Conservation (phyloP, 2,113 vertebrate species). For the Riparia riparia region DNA sequence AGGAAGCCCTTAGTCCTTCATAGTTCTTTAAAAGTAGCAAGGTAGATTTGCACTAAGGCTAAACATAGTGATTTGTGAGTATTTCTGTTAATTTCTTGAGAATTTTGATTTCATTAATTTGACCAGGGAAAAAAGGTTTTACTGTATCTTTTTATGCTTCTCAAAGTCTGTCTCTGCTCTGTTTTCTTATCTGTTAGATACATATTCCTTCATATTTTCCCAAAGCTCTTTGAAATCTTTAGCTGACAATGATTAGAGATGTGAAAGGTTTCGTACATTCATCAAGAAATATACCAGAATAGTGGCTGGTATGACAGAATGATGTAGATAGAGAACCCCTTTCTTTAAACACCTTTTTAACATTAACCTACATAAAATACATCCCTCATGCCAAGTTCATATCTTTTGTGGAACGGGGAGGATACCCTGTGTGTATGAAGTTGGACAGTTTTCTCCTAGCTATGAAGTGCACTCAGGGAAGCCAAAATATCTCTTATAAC, state of each 20-base stretch:
- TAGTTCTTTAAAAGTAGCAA: neutral
- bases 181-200: neutral
- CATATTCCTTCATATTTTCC: neutral
- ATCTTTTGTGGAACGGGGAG: neutral
- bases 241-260: neutral
- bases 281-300: neutral
- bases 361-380: rapidly evolving
- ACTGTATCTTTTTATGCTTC: neutral
- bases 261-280: neutral
- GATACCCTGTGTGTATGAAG: neutral
- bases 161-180: neutral
- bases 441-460: neutral
- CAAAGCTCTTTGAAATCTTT: neutral
- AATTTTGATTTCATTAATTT: neutral
- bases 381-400: neutral
- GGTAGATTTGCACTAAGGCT: neutral
- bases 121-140: neutral
- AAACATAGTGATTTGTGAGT: neutral
- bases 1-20: neutral
- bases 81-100: neutral
- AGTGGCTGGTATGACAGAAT: neutral
- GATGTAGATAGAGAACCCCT: neutral
- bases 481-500: neutral
- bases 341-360: neutral
- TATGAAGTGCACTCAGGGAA: neutral